phyloP scores from a whole-genome alignment of 2,113 vertebrate genomes.

The Oreochromis aureus region DNA sequence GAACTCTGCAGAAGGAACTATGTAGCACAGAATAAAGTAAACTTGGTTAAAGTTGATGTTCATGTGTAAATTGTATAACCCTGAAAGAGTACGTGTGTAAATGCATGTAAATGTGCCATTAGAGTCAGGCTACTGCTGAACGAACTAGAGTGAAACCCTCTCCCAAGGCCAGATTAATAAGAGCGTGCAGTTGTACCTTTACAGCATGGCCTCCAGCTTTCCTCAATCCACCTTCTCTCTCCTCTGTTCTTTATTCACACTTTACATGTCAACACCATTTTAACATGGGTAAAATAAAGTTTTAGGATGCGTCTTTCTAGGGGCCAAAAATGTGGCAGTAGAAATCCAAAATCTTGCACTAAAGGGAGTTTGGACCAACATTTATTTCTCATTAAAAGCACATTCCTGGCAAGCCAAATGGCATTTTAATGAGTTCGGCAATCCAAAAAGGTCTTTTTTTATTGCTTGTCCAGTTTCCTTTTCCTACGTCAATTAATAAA shows the following conservation, averaged over 20 bases:
- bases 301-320: neutral
- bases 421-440: constrained; percentile 32
- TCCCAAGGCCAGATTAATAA: neutral
- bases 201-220: neutral
- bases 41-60: neutral
- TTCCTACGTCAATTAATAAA: constrained; percentile 4
- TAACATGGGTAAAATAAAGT: neutral
- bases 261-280: neutral
- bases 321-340: neutral
- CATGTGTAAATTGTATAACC: neutral
- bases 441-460: neutral
- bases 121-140: constrained; percentile 4
- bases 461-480: constrained; percentile 5
- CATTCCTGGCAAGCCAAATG: constrained; percentile 10
- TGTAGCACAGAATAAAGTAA: neutral
- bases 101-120: neutral
- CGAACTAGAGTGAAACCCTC: constrained; percentile 14
- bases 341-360: neutral
- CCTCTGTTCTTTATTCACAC: neutral
- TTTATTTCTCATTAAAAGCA: constrained; percentile 22
- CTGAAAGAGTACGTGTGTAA: neutral
- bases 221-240: neutral
- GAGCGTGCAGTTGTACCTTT: neutral
- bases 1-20: neutral
- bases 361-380: neutral